phyloP scores from a whole-genome alignment of 2,113 vertebrate genomes.

The Phalacrocorax brasilianus region DNA sequence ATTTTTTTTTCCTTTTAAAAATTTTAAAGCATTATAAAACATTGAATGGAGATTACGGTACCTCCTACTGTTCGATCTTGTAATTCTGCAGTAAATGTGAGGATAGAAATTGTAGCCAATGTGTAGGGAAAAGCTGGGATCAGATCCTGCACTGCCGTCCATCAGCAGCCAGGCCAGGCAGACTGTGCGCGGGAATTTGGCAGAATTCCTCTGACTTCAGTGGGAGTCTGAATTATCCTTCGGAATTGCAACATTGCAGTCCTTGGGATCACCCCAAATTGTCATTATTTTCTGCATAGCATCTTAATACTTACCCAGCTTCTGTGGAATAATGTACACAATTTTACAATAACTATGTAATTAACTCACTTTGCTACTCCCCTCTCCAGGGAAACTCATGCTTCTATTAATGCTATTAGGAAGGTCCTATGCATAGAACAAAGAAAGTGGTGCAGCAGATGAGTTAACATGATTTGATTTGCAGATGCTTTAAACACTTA shows the following conservation, averaged over 20 bases:
- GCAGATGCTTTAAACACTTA: slow-evolving; percentile 84
- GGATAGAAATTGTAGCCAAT: slow-evolving; percentile 25
- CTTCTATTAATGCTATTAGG: slow-evolving; percentile 70
- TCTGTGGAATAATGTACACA: slow-evolving; percentile 72
- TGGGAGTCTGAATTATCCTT: not conserved
- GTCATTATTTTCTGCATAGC: slow-evolving; percentile 55
- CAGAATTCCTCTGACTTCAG: not conserved
- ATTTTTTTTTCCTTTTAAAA: slow-evolving; percentile 30
- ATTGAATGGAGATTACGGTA: slow-evolving; percentile 48
- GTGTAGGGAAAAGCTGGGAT: slow-evolving; percentile 4
- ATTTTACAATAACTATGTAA: slow-evolving; percentile 77
- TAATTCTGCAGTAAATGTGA: slow-evolving; percentile 37
- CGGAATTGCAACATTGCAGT: not conserved
- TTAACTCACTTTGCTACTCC: slow-evolving; percentile 75
- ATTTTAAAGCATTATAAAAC: slow-evolving; percentile 47
- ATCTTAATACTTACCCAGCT: slow-evolving; percentile 65
- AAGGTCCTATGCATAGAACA: slow-evolving; percentile 71
- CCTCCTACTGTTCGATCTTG: not conserved
- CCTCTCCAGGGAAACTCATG: slow-evolving; percentile 66
- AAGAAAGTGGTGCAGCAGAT: slow-evolving; percentile 72
- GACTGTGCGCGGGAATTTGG: not conserved
- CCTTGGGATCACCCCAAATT: slow-evolving; percentile 59
- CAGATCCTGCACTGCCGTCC: not conserved
- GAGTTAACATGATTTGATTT: slow-evolving; percentile 83
- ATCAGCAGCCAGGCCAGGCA: not conserved